Evolutionary conservation across 2,113 vertebrate species (phyloP), one percentile per base, ranked within the genome.

Genomic region (Neotoma lepida): DNA sequence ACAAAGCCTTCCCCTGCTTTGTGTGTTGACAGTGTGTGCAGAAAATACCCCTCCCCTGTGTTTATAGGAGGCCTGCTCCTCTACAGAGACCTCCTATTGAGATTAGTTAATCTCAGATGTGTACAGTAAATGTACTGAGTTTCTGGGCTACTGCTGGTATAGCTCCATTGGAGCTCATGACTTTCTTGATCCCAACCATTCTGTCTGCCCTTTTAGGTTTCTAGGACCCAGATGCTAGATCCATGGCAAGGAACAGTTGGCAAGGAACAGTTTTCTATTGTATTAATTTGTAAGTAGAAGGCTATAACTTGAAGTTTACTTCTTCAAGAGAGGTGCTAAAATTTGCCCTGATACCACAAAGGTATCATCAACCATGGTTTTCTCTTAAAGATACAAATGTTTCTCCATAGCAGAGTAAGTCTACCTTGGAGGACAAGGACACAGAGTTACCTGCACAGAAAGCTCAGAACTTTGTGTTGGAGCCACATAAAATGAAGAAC

Each of bases 341-440:
- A 82, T 86, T 95, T 88, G 73, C 22, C 41, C 90, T 90, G 54
- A 26, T 92, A 93, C 77, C 61, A 61, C 7, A 51, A 51, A 51
- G 51, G 51, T 51, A 51, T 51, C 51, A 51, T 51, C 18, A 35
- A 49, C 2, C 4, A 76, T 92, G n/a, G n/a, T 88, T 51, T 33
- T 93, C 6, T 51, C 41, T 35, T 14, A 85, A 66, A 91, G 3
- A 56, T 63, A 20, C 1, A 49, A 39, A 20, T 1, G 1, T 49
- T 93, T 39, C 18, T 87, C 26, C 22, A 22, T 28, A 86, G n/a
- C 6, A 80, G 30, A 8, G 18, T 66, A 91, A 78, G 88, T 71
- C 15, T 17, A 20, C 44, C 61, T 91, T 87, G 74, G 49, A 71
- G 73, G 88, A n/a, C n/a, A n/a, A n/a, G n/a, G 51, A 81, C 13